Percentiles rank a stretch among this genome's conserved stretches.
phyloP scores from a whole-genome alignment of 2,888 invertebrate genomes.

The Lepetodrilus schrolli region DNA sequence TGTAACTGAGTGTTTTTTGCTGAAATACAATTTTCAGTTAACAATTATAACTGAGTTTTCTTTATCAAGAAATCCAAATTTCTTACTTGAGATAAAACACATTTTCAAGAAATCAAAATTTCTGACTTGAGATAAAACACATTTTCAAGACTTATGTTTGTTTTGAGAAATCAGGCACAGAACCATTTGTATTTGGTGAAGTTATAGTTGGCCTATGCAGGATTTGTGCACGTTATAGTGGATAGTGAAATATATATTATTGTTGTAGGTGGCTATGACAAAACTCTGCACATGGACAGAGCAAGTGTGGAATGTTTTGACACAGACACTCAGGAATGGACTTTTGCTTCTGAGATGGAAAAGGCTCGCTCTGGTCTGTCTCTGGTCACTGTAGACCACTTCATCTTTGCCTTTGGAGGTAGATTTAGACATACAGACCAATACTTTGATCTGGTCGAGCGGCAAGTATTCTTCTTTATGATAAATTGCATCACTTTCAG shows the following conservation, averaged over 20 bases:
- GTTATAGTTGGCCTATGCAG: too few relatives aligned
- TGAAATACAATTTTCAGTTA: too few relatives aligned
- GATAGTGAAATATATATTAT: too few relatives aligned
- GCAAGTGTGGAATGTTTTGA: conserved; percentile 74
- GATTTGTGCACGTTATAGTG: too few relatives aligned
- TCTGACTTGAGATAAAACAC: neutral
- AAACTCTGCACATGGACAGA: conserved; percentile 70
- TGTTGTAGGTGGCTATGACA: conserved; percentile 72
- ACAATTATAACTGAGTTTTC: too few relatives aligned
- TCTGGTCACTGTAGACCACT: conserved; percentile 70
- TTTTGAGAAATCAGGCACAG: too few relatives aligned
- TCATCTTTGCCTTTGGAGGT: conserved; percentile 71
- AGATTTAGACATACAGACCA: conserved; percentile 70
- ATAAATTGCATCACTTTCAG: too few relatives aligned
- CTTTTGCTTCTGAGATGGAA: conserved; percentile 73
- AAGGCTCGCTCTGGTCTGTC: conserved; percentile 72
- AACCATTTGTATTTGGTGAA: too few relatives aligned
- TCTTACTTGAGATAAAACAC: too few relatives aligned
- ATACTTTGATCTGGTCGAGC: conserved; percentile 71
- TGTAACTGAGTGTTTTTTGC: too few relatives aligned
- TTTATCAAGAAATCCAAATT: too few relatives aligned
- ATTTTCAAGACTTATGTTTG: neutral
- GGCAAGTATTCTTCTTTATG: conserved; percentile 59
- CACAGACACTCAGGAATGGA: conserved; percentile 69
- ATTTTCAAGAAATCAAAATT: too few relatives aligned